Evolutionary conservation across 2,797 vertebrate genomes (phyloP).

Genomic region (Pseudochromis fuscus): DNA sequence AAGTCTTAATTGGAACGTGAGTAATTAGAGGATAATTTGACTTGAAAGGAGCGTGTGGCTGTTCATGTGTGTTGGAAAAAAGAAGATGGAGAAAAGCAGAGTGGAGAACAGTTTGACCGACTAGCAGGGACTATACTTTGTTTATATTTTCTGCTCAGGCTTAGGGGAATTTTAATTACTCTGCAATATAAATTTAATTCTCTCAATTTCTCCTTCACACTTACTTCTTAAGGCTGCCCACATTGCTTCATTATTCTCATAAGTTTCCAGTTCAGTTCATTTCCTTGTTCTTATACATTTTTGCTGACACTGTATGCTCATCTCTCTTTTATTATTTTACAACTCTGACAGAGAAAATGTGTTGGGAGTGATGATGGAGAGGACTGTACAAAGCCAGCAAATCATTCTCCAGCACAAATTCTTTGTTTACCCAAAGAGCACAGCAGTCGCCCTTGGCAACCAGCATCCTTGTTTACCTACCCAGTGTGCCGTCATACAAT

Average conservation of each 20-base stretch:
- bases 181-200: slow-evolving; percentile 61
- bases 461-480: slow-evolving; percentile 87
- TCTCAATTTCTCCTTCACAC: slow-evolving; percentile 43
- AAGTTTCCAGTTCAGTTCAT: slow-evolving; percentile 28
- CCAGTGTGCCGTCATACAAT: slow-evolving; percentile 87
- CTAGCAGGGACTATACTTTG: slow-evolving; percentile 59
- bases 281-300: slow-evolving; percentile 37
- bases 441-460: slow-evolving; percentile 82
- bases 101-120: slow-evolving; percentile 51
- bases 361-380: slow-evolving; percentile 9
- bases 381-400: slow-evolving; percentile 33
- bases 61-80: slow-evolving; percentile 59
- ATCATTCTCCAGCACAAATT: slow-evolving; percentile 59
- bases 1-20: slow-evolving; percentile 83
- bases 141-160: slow-evolving; percentile 69
- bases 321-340: slow-evolving; percentile 29
- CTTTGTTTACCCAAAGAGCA: slow-evolving; percentile 82
- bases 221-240: slow-evolving; percentile 29
- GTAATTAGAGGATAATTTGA: slow-evolving; percentile 83
- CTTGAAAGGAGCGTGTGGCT: slow-evolving; percentile 72
- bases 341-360: slow-evolving; percentile 10
- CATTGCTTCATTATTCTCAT: slow-evolving; percentile 31
- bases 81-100: slow-evolving; percentile 32
- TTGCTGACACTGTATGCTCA: not conserved
- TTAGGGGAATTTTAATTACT: slow-evolving; percentile 71